Base-by-base conservation (phyloP, 2,113 vertebrate species). In the Toxotes chatareus region DNA sequence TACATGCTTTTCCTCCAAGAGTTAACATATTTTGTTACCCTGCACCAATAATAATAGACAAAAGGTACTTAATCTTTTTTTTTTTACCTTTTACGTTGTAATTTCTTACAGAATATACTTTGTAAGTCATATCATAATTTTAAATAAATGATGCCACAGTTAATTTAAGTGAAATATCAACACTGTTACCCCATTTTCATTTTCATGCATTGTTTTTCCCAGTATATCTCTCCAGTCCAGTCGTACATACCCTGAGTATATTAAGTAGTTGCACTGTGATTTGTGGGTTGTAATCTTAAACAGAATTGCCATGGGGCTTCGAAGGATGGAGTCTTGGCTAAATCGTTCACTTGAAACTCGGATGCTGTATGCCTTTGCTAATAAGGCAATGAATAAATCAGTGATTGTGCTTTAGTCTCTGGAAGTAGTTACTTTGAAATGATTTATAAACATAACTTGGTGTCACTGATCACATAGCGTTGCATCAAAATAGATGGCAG, bases 401-500 rank as follows among this genome's bases (percentile, higher is more conserved):
- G 8, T 70, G 34, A 55, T 32, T 27, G n/a, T 53, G 46, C 40
- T 77, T 79, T 31, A 46, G 59, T 55, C 21, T 46, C 72, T 86
- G 75, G 67, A 76, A 63, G 56, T 11, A 55, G 59, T 79, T 61
- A 9, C 40, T 59, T n/a, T 10, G 60, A 31, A 19, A 53, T 49
- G 27, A 73, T 82, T 59, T 66, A 63, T 60, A 75, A 49, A 67
- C 60, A 21, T 74, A 67, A 67, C 17, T 9, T 42, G 3, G 14
- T 46, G 70, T 70, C 19, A 12, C 49, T 67, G 56, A 72, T 87
- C 64, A 61, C 73, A 71, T 70, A 49, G 49, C 68, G 55, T 27
- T 73, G 64, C 67, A 71, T 74, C 40, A 71, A 66, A 80, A 42
- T 16, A 53, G 34, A 80, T 80, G 75, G 27, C 38, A 72, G 55